A percentile compares a stretch with the other conserved stretches of the same genome.
These are phyloP conservation scores for Prinia subflava DNA, from an alignment of 2,113 vertebrate species.

Conservation along the genomic window DNA sequence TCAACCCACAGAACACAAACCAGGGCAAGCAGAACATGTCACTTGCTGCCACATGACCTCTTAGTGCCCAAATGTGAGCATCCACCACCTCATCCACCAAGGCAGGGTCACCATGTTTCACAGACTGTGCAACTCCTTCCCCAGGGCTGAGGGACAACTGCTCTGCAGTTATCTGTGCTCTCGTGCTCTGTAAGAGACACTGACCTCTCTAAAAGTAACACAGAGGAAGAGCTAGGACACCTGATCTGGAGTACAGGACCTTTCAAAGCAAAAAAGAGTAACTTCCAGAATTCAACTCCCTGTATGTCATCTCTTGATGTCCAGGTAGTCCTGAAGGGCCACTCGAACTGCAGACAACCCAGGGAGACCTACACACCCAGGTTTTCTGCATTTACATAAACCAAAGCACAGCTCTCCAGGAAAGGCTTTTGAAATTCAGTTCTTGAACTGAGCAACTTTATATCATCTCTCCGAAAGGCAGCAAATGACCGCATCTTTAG, in stretches of 20 bases:
- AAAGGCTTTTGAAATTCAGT: background rate
- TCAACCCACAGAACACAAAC: background rate
- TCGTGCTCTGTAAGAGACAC: accelerated
- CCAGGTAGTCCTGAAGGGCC: accelerated
- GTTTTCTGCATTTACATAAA: background rate
- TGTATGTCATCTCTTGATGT: background rate
- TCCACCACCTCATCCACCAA: accelerated
- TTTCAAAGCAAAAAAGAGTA: background rate
- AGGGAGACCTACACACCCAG: background rate
- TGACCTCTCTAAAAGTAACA: background rate
- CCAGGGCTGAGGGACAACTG: accelerated
- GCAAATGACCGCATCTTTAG: background rate
- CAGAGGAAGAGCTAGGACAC: background rate
- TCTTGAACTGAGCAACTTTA: background rate
- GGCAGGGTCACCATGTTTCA: background rate
- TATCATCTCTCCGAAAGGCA: background rate
- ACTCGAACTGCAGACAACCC: background rate
- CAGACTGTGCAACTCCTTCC: no score
- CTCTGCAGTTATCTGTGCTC: background rate
- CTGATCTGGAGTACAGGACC: background rate
- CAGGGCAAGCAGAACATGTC: background rate
- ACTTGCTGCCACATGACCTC: background rate
- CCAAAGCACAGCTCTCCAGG: background rate
- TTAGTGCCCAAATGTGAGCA: background rate
- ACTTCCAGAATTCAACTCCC: background rate